Percentiles rank a stretch among this genome's conserved stretches.
phyloP scores from a whole-genome alignment of 2,797 vertebrate genomes.

The Sebastes matsubarae region DNA sequence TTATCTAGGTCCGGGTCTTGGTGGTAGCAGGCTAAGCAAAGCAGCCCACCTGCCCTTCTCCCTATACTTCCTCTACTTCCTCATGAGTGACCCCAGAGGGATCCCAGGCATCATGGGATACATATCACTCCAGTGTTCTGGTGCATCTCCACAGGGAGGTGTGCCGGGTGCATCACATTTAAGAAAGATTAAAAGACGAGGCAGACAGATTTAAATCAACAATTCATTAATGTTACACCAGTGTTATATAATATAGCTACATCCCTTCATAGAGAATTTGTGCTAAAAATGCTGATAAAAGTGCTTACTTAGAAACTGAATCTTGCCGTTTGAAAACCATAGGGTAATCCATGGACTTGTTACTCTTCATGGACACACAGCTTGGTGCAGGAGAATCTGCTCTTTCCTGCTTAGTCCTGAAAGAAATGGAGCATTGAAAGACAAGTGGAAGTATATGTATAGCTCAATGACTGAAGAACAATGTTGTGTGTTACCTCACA shows the following conservation, averaged over 20 bases:
- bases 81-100: too few species aligned
- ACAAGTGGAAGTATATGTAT: not conserved
- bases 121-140: too few species aligned
- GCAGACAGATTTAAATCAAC: too few species aligned
- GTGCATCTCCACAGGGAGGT: too few species aligned
- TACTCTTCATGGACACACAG: not conserved
- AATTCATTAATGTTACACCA: too few species aligned
- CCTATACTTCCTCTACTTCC: too few species aligned
- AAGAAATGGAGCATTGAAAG: not conserved
- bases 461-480: not conserved
- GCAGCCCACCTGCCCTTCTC: rapidly evolving
- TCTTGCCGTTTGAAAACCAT: rapidly evolving
- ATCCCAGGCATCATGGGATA: too few species aligned
- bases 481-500: too few species aligned
- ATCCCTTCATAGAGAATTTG: not conserved
- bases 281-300: not conserved
- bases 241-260: not conserved
- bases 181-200: too few species aligned
- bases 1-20: rapidly evolving
- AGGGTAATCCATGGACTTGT: not conserved
- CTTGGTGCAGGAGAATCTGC: not conserved
- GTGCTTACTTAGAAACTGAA: not conserved
- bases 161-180: too few species aligned
- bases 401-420: not conserved
- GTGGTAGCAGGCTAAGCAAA: too few species aligned